These are phyloP conservation scores for Nipponacmea schrenckii DNA, from an alignment of 2,888 invertebrate species.

Conservation along the genomic window DNA sequence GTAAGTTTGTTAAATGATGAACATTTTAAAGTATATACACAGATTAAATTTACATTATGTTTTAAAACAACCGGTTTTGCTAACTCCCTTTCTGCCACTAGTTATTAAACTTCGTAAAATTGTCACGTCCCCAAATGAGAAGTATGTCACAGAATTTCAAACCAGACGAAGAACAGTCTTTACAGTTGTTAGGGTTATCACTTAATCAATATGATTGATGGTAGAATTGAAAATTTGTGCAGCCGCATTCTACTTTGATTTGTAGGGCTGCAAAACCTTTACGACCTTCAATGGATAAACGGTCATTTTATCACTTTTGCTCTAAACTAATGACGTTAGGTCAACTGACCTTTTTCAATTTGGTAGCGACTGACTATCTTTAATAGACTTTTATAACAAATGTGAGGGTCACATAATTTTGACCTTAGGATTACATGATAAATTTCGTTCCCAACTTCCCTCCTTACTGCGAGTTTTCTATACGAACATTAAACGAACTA, in stretches of 20 bases:
- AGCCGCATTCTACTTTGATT: constrained; percentile 1
- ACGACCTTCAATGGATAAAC: background rate
- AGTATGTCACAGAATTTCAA: no score
- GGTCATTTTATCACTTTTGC: background rate
- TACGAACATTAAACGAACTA: background rate
- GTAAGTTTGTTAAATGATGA: no score
- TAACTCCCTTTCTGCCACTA: no score
- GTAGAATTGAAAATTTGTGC: no score
- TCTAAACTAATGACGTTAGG: background rate
- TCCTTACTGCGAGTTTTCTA: background rate
- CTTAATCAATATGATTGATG: no score
- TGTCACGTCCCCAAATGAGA: no score
- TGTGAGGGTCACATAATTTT: background rate
- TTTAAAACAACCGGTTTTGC: no score
- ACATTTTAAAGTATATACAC: no score
- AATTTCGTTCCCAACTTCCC: constrained; percentile 1
- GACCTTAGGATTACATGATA: constrained; percentile 6
- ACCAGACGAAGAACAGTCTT: no score
- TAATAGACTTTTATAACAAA: constrained; percentile 7
- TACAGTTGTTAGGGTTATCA: no score
- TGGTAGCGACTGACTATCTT: background rate
- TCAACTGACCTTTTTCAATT: background rate
- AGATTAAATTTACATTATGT: no score
- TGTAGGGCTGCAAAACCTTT: background rate
- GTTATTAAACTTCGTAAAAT: no score